These are phyloP conservation scores for Tupaia tana DNA, from an alignment of 2,113 vertebrate genomes.

Conservation along the genomic window DNA sequence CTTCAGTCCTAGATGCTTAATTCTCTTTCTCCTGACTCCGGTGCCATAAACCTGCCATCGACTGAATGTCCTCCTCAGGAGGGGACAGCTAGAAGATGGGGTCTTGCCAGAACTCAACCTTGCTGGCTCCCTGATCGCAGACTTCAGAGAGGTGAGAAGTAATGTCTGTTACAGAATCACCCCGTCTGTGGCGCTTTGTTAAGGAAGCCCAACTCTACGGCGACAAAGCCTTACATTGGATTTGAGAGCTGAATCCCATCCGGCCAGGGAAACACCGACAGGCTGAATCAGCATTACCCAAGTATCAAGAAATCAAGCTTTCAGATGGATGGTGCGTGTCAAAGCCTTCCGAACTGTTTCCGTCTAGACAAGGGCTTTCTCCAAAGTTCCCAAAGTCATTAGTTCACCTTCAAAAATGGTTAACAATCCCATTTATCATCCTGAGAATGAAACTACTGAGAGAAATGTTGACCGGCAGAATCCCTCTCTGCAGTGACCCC, in stretches of 20 bases:
- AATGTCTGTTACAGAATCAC: not conserved
- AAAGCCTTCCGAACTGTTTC: constrained; percentile 59
- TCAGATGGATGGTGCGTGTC: constrained; percentile 58
- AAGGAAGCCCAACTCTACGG: not conserved
- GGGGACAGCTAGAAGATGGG: not conserved
- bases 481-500: not conserved
- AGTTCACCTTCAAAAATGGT: constrained; percentile 70
- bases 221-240: not conserved
- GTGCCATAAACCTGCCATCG: not conserved
- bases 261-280: constrained; percentile 32
- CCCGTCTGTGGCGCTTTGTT: not conserved
- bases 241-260: constrained; percentile 40
- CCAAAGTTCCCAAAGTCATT: constrained; percentile 65
- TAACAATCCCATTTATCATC: constrained; percentile 48
- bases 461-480: constrained; percentile 60
- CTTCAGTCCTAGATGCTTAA: not conserved
- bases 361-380: constrained; percentile 77
- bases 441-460: constrained; percentile 72
- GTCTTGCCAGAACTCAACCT: not conserved
- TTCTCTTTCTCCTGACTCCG: not conserved
- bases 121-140: not conserved
- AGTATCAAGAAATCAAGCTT: constrained; percentile 22
- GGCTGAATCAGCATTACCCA: constrained; percentile 1
- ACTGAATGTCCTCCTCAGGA: not conserved
- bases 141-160: not conserved